A percentile compares a stretch with the other conserved stretches of the same genome.
Evolutionary conservation across 2,113 vertebrate species (phyloP).

Genomic region (Oceanodroma tethys): DNA sequence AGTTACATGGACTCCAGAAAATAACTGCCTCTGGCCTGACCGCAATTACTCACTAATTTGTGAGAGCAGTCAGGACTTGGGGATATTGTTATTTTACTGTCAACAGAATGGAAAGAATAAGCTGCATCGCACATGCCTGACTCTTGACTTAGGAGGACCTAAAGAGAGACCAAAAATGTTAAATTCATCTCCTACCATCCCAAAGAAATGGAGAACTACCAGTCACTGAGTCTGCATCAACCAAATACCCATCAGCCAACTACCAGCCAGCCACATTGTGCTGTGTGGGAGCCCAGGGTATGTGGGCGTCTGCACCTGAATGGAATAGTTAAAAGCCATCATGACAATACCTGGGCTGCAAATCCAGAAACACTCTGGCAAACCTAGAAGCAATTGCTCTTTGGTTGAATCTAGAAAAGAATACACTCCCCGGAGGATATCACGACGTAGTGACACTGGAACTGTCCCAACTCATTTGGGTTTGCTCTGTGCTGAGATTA

Average conservation of each 20-base stretch:
- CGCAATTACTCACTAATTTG: neutral
- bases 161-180: neutral
- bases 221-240: neutral
- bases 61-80: neutral
- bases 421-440: neutral
- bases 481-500: neutral
- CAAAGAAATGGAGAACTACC: neutral
- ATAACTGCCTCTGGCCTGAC: neutral
- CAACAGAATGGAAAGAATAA: neutral
- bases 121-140: neutral
- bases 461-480: neutral
- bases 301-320: neutral
- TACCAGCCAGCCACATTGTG: neutral
- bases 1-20: neutral
- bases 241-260: neutral
- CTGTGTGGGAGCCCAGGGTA: neutral
- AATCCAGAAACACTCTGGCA: neutral
- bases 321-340: neutral
- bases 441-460: neutral
- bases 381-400: neutral
- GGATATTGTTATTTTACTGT: neutral
- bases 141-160: neutral
- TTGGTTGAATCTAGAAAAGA: neutral
- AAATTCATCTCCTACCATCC: neutral
- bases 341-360: neutral